Evolutionary conservation across 1,140 invertebrate genomes (phyloP), one percentile per base, ranked within the genome.

Genomic region (Drosophila simulans): DNA sequence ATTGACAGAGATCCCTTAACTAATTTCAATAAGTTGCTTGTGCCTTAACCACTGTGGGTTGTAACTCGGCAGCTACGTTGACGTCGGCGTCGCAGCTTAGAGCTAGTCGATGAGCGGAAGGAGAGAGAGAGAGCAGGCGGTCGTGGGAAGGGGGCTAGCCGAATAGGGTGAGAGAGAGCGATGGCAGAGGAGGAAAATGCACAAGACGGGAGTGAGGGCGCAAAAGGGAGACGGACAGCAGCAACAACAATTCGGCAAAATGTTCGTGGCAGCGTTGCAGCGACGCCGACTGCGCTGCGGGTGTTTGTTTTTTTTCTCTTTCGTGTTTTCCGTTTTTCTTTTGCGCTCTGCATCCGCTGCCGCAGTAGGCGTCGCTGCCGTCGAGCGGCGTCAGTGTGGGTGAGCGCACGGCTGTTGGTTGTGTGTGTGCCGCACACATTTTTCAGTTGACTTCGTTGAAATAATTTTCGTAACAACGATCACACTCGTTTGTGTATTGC

Each of bases 381-480:
- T 37, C 37, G 42, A 65, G 48, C 37, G 13, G 1, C 40, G 31
- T 40, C 15, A 43, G 17, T 60, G 31, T 31, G 46, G 17, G 43
- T 57, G 53, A 57, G 45, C 35, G 10, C 25, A 35, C 35, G 7
- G 31, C 8, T 51, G 52, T 52, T 2, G 20, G 57, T 55, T 64
- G 40, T 37, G 4, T 56, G 43, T 54, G 66, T 66, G 48, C 46
- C 35, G 76, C 71, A 83, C 71, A 89, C 72, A 89, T 80, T 89
- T 88, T 88, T 84, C 84, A 83, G 84, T 88, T 80, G 89, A 91
- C 89, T 91, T 88, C 86, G 90, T 82, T 77, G 77, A 89, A 91
- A 90, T 91, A 90, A 90, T 91, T 91, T 91, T 91, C 89, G 89
- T 91, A 85, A 91, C 86, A 90, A 91, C 90, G 90, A 91, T 91